phyloP scores from a whole-genome alignment of 2,113 vertebrate species.

The Ptilonorhynchus violaceus region DNA sequence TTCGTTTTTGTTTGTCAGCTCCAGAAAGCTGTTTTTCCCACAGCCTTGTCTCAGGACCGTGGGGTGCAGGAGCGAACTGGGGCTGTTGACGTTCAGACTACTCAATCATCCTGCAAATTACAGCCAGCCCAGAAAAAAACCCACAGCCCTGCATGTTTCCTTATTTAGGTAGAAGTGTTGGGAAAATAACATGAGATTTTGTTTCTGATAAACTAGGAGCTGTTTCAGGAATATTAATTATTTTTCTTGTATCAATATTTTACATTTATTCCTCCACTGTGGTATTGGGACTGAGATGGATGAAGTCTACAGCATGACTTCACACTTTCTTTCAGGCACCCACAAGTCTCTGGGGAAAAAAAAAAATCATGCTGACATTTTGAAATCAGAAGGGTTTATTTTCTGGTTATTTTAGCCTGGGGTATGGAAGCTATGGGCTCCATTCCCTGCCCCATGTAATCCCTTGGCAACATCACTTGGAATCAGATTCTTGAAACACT shows the following conservation, averaged over 20 bases:
- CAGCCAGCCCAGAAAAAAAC: conserved; percentile 6
- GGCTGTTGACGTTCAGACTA: conserved; percentile 39
- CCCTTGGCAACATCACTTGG: neutral
- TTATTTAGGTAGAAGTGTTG: conserved; percentile 55
- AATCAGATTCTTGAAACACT: neutral
- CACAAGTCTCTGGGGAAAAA: neutral
- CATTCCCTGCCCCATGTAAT: neutral
- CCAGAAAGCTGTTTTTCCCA: conserved; percentile 50
- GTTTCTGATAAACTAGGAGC: conserved; percentile 36
- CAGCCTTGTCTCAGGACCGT: neutral
- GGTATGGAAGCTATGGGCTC: neutral
- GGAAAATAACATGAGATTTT: conserved; percentile 44
- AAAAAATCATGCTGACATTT: neutral
- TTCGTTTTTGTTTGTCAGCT: neutral
- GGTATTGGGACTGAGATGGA: neutral
- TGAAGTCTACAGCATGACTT: neutral
- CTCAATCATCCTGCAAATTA: conserved; percentile 43
- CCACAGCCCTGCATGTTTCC: conserved; percentile 5
- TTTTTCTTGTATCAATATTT: conserved; percentile 1
- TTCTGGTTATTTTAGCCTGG: neutral
- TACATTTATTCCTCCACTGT: neutral
- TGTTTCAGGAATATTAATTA: conserved; percentile 32
- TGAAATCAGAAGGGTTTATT: neutral
- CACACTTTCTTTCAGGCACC: neutral
- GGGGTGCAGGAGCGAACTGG: conserved; percentile 26